Base-by-base conservation (phyloP, 1,140 invertebrate species). In the Brachionus koreanus region DNA sequence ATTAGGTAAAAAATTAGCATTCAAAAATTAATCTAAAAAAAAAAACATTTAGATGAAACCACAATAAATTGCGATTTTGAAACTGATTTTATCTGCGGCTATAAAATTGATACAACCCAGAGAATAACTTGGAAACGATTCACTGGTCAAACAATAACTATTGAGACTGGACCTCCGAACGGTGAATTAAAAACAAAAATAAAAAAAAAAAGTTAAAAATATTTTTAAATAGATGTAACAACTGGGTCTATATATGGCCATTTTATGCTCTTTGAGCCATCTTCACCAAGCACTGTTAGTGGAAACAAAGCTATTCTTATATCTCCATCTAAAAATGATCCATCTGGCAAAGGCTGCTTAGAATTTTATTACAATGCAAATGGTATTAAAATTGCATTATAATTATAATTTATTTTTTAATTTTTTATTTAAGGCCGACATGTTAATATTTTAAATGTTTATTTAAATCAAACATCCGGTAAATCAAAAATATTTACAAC, bases 41-140 rank as follows among this genome's bases (percentile, higher is more conserved):
- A 23, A 46, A 81, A n/a, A 39, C 43, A 39, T 69, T 49, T 25
- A 74, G 69, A 74, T 23, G 42, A 46, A 46, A 39, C 35, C 1
- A 25, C 72, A 39, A 82, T 69, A 33, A 84, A 85, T 19, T 94
- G 93, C 85, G 91, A 93, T 86, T 94, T 94, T 86, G 93, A 94
- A 86, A 87, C 86, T 0, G 43, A 46, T 13, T 89, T 91, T 85
- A 85, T 93, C 0, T 94, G 93, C 84, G 92, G 92, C 33, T 94
- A 93, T 92, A 91, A 87, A 1, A 92, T 93, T 83, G 93, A 93
- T 85, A 89, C 90, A 0, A 89, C 88, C 1, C 92, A 93, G 84
- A 91, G 93, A 84, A 93, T 94, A 85, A 92, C 93, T 84, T 94
- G 93, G 93, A 29, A 4, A 6, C 0, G 76, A 10, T 61, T 23